These are phyloP conservation scores for Phasianus colchicus DNA, from an alignment of 2,113 vertebrate genomes.

Conservation along the genomic window DNA sequence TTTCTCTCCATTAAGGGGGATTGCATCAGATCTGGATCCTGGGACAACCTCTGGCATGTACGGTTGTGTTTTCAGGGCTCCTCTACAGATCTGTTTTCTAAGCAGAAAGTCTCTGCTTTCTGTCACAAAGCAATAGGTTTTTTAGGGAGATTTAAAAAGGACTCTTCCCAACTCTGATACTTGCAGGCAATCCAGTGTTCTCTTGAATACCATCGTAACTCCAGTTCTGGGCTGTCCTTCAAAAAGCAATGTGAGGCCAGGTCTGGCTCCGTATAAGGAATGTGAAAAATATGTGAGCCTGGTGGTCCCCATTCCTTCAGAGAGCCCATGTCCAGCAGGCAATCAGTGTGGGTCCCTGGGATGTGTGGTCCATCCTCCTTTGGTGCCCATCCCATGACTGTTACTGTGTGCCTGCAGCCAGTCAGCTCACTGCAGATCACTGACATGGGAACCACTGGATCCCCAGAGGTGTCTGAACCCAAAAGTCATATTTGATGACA, in stretches of 20 bases:
- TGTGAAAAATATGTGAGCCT: background rate
- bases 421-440: background rate
- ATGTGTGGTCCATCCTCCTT: background rate
- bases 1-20: background rate
- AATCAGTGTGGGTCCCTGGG: background rate
- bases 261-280: background rate
- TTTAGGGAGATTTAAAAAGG: background rate
- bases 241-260: background rate
- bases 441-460: accelerated
- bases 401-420: background rate
- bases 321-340: background rate
- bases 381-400: background rate
- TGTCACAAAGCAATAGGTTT: constrained; percentile 57
- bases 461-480: background rate
- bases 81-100: background rate
- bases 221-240: background rate
- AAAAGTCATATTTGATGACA: accelerated
- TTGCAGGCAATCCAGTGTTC: background rate
- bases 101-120: constrained; percentile 12
- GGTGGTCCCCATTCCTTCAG: accelerated
- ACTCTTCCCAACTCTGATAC: background rate
- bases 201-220: background rate
- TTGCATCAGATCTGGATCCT: background rate
- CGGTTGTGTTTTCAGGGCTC: background rate
- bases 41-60: background rate